Evolutionary conservation across 2,797 vertebrate species (phyloP).

Genomic region (Micropoecilia bifurca): DNA sequence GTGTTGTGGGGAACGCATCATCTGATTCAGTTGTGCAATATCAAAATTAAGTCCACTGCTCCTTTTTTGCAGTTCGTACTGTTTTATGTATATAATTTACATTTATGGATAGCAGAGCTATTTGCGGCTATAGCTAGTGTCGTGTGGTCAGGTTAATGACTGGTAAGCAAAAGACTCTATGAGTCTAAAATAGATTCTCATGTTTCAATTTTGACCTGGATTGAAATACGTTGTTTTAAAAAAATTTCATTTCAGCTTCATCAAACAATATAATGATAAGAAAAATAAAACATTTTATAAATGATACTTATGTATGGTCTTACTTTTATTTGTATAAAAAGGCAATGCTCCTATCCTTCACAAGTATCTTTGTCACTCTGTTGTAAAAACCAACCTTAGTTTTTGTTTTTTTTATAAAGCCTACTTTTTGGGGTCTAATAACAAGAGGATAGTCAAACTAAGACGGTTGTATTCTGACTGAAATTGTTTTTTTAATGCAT

Average conservation of each 20-base stretch:
- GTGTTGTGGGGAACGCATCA: not conserved
- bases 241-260: not conserved
- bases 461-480: too few species aligned
- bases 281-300: not conserved
- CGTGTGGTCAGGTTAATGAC: not conserved
- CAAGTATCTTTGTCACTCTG: not conserved
- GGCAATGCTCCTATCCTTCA: not conserved
- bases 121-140: not conserved
- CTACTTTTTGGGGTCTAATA: too few species aligned
- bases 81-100: not conserved
- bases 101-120: not conserved
- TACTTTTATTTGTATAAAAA: not conserved
- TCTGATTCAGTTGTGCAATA: not conserved
- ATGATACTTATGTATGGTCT: not conserved
- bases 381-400: not conserved
- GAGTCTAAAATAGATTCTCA: not conserved
- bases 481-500: too few species aligned
- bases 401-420: too few species aligned
- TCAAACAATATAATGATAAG: not conserved
- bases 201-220: not conserved
- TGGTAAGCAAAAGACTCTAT: not conserved
- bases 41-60: not conserved
- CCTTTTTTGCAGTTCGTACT: not conserved
- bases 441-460: too few species aligned
- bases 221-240: not conserved